Conservation (phyloP, 2,113 vertebrate species). For the Diglossa brunneiventris region DNA sequence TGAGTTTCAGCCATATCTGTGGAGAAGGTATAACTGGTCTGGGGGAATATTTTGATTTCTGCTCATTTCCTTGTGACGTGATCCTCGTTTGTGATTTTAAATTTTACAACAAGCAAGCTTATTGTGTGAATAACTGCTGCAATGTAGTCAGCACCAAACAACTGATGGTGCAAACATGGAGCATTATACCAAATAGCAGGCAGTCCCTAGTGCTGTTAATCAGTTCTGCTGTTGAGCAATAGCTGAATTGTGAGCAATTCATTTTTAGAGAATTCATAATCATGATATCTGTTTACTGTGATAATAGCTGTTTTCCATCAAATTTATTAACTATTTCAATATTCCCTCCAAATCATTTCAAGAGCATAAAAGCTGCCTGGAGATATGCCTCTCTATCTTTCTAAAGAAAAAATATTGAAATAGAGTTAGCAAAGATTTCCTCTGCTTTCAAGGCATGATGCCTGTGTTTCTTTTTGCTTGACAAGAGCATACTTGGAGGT, state of each 20-base stretch:
- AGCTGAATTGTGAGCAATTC: neutral
- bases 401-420: neutral
- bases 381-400: neutral
- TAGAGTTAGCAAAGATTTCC: neutral
- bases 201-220: neutral
- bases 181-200: neutral
- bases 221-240: neutral
- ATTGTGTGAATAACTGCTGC: neutral
- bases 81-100: neutral
- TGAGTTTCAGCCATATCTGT: neutral
- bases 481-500: neutral
- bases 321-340: neutral
- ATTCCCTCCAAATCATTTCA: neutral
- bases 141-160: neutral
- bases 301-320: neutral
- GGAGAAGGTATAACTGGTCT: neutral
- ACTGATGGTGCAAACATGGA: rapidly evolving
- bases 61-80: neutral
- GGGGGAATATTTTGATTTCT: neutral
- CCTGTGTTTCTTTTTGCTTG: neutral
- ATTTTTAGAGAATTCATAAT: conserved; percentile 31
- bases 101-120: neutral
- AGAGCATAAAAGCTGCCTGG: neutral
- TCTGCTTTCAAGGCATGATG: neutral
- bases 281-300: neutral